A percentile compares a stretch with the other conserved stretches of the same genome.
phyloP scores from a whole-genome alignment of 2,888 invertebrate species.

The Pristionchus japonicus region DNA sequence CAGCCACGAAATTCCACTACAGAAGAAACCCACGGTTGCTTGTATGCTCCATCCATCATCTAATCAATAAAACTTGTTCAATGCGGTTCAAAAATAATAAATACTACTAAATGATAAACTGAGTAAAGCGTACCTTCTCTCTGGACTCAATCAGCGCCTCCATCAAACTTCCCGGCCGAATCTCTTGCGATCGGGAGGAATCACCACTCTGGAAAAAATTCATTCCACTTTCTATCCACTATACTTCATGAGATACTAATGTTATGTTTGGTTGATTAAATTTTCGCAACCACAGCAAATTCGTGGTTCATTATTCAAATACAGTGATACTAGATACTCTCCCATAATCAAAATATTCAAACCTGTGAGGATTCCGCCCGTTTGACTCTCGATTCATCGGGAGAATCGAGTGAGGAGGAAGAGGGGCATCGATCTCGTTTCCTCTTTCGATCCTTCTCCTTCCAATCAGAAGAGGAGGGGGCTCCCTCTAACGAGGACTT shows the following conservation, averaged over 20 bases:
- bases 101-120: not conserved
- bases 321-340: too few species aligned
- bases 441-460: not conserved
- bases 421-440: not conserved
- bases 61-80: too few species aligned
- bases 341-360: too few species aligned
- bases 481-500: not conserved
- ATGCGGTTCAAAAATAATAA: too few species aligned
- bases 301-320: not conserved
- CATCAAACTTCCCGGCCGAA: not conserved
- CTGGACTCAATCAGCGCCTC: conserved; percentile 14
- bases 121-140: not conserved
- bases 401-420: not conserved
- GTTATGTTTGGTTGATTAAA: not conserved
- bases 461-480: not conserved
- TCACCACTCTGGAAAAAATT: not conserved
- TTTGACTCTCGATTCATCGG: not conserved
- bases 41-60: too few species aligned
- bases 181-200: not conserved
- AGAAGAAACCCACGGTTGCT: not conserved
- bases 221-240: too few species aligned
- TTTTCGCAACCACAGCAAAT: not conserved
- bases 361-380: not conserved
- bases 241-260: too few species aligned
- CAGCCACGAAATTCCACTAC: not conserved